phyloP scores from a whole-genome alignment of 2,888 invertebrate species.

The Rhagium mordax region DNA sequence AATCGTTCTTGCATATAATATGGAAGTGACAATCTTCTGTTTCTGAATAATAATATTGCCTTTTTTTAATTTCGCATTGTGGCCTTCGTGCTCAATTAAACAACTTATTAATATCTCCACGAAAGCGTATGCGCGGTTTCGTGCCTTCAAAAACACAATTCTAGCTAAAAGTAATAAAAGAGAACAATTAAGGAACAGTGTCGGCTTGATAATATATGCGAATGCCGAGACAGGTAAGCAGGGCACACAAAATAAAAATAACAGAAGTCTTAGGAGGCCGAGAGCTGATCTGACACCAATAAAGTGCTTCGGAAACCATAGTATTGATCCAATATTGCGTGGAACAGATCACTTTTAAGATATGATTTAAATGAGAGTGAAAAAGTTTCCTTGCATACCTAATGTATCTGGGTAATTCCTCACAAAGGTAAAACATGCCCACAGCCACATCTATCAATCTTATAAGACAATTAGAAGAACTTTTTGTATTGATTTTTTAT shows the following conservation, averaged over 20 bases:
- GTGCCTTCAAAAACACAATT: not conserved
- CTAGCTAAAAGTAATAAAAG: not conserved
- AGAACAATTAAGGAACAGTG: not conserved
- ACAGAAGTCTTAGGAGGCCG: constrained; percentile 1
- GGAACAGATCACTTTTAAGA: not conserved
- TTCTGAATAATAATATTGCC: constrained; percentile 51
- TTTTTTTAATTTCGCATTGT: constrained; percentile 37
- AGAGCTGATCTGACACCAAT: not conserved
- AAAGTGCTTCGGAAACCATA: not conserved
- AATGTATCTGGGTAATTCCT: constrained; percentile 22
- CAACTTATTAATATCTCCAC: constrained; percentile 42
- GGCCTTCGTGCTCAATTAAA: constrained; percentile 44
- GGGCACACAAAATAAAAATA: constrained; percentile 5
- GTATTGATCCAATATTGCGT: constrained; percentile 16
- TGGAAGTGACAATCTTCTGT: constrained; percentile 59
- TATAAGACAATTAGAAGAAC: constrained; percentile 13
- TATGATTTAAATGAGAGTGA: constrained; percentile 17
- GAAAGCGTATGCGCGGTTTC: constrained; percentile 1
- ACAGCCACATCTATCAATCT: constrained; percentile 26
- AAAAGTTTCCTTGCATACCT: not conserved
- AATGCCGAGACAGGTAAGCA: not conserved
- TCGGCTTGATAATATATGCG: not conserved
- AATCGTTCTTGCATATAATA: constrained; percentile 59
- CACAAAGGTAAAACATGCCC: constrained; percentile 1
- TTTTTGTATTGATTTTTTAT: constrained; percentile 31